phyloP scores from a whole-genome alignment of 2,113 vertebrate genomes.

The Nanorana parkeri region DNA sequence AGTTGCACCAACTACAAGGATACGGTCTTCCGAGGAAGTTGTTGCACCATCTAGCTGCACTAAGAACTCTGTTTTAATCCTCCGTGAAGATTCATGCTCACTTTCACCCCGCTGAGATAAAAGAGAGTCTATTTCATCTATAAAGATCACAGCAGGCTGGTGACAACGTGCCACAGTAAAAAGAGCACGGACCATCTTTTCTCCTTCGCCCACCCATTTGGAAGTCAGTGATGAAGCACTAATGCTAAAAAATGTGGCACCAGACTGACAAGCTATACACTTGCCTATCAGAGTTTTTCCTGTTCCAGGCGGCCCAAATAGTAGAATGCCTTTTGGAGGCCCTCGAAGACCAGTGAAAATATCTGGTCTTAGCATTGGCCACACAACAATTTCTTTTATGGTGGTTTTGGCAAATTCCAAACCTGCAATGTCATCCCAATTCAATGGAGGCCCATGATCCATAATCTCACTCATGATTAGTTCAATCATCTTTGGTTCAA shows the following conservation, averaged over 20 bases:
- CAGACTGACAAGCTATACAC: constrained; percentile 94
- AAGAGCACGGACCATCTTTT: constrained; percentile 95
- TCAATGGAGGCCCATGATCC: constrained; percentile 90
- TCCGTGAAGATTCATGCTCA: constrained; percentile 92
- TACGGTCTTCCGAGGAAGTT: constrained; percentile 90
- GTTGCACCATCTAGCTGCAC: constrained; percentile 93
- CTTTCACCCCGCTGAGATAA: constrained; percentile 92
- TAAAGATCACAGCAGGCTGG: constrained; percentile 96
- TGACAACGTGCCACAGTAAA: constrained; percentile 92
- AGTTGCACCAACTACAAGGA: constrained; percentile 94
- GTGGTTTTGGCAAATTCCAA: constrained; percentile 95
- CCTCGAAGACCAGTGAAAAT: constrained; percentile 94
- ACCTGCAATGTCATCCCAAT: constrained; percentile 95
- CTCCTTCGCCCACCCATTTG: constrained; percentile 97
- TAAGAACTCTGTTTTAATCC: constrained; percentile 97
- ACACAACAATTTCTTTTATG: constrained; percentile 96
- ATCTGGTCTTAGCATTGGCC: constrained; percentile 96
- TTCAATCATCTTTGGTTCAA: constrained; percentile 95
- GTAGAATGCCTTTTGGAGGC: constrained; percentile 93
- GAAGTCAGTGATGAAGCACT: constrained; percentile 96
- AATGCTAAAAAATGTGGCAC: constrained; percentile 97
- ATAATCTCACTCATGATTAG: constrained; percentile 96
- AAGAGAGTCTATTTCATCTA: constrained; percentile 95
- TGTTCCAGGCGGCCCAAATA: constrained; percentile 95
- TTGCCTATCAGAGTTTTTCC: constrained; percentile 97